Evolutionary conservation across 1,140 invertebrate genomes (phyloP), one percentile per base, ranked within the genome.

Genomic region (Drosophila aff.): DNA sequence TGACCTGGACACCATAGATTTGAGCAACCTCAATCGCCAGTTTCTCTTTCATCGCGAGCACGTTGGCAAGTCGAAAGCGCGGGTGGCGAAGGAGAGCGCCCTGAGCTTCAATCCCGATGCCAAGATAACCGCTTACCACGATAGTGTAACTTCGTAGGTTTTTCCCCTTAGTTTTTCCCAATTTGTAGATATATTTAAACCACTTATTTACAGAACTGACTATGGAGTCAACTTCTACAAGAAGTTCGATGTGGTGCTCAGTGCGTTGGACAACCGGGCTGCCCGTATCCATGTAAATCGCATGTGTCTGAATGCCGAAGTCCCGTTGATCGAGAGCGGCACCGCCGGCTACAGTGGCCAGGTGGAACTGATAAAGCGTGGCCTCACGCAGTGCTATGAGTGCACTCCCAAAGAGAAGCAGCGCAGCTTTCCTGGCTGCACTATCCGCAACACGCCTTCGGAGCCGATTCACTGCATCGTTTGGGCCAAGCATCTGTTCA

Each of bases 381-480:
- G 96, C 3, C 64, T 97, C 0, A 99, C 98, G 9, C 97, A 99
- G 91, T 99, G 99, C 93, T 99, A 99, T 91, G 99, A 99, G 93
- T 99, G 99, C 93, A 96, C 96, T 65, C 97, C 98, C 1, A 98
- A 99, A 93, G 95, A 97, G 38, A 94, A 96, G 49, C 97, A 98
- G 89, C 99, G 98, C 93, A 97, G 97, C 13, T 99, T 96, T 93
- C 98, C 99, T 3, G 98, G 98, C 3, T 99, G 99, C 93, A 99
- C 99, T 0, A 99, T 99, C 79, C 95, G 99, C 52, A 99, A 99
- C 92, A 99, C 99, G 7, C 99, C 99, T n/a, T 99, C 98, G 15
- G 98, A 99, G 93, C 97, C 98, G 0, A 99, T 99, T 81, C 99
- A 99, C 93, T 99, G 99, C 92, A 98, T 99, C 84, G 98, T 99